Conservation (phyloP, 92 coral and sea anemone genomes). For the Siderastrea radians region DNA sequence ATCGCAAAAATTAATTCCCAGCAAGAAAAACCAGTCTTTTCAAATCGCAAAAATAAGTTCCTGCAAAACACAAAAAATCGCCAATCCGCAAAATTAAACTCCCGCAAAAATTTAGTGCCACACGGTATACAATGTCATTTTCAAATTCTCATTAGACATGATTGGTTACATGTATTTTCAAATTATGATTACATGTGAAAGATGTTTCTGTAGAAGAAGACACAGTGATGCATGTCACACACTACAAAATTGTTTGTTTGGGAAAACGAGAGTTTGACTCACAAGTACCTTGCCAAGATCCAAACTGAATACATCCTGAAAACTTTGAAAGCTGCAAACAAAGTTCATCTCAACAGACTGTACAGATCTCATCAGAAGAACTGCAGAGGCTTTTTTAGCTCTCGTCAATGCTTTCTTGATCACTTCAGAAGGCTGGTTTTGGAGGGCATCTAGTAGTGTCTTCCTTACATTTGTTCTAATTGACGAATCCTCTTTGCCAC, state of each 20-base stretch:
- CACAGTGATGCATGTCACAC: too few relatives aligned
- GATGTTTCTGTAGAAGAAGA: too few relatives aligned
- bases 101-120: too few relatives aligned
- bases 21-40: too few relatives aligned
- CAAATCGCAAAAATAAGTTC: too few relatives aligned
- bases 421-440: slow-evolving; percentile 26
- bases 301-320: slow-evolving; percentile 45
- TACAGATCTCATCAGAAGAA: slow-evolving; percentile 50
- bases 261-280: background rate
- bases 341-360: slow-evolving; percentile 51
- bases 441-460: slow-evolving; percentile 11
- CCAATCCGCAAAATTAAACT: too few relatives aligned
- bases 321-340: slow-evolving; percentile 56
- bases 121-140: too few relatives aligned
- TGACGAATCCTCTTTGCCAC: slow-evolving; percentile 8
- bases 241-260: background rate
- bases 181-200: too few relatives aligned
- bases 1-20: too few relatives aligned
- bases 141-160: too few relatives aligned
- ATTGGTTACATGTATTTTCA: too few relatives aligned
- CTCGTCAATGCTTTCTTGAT: slow-evolving; percentile 46
- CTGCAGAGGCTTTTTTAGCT: slow-evolving; percentile 57
- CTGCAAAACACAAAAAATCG: too few relatives aligned
- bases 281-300: slow-evolving; percentile 27
- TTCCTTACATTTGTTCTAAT: background rate